Base-by-base conservation (phyloP, 1,140 invertebrate species). In the Mylabris phalerata region DNA sequence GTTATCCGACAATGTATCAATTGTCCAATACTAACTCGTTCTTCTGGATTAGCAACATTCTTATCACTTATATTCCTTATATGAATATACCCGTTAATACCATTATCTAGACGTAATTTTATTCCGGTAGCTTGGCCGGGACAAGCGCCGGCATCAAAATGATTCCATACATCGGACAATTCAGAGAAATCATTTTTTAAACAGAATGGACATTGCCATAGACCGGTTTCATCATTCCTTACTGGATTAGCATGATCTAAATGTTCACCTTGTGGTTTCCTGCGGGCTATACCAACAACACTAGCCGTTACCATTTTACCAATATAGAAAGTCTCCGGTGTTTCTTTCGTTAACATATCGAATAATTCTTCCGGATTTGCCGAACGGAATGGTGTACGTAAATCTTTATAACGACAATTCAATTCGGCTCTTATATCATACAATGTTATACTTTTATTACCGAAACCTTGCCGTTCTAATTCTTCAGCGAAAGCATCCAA, bases 191-290 rank as follows among this genome's bases (percentile, higher is more conserved):
- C 90, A 74, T 93, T 95, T 69, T 95, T 95, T 59, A 90, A 77
- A 79, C 97, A 99, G 73, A 98, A 98, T 0, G 95, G 95, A 79
- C 97, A 99, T 71, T 95, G 91, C 94, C 95, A 99, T 4, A 95
- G 77, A 3, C 92, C 90, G 38, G 91, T 94, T 67, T 96, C 93
- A 56, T 95, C 92, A 67, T 95, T 93, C 62, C 93, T 82, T 11
- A 95, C 88, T 1, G 95, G 95, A 80, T 97, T 95, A 0, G 94
- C 95, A 68, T 94, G 87, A 73, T 98, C 94, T 11, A 98, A 73
- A 75, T 97, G 92, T 59, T 98, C 94, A 9, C 88, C 87, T 69
- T 93, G 88, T 0, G 95, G 94, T 72, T 93, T 93, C 55, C 87
- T 86, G 56, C 93, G 86, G 13, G 88, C 86, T 57, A 94, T 92